Evolutionary conservation across 2,888 invertebrate genomes (phyloP).

Genomic region (Cybosia mesomella): DNA sequence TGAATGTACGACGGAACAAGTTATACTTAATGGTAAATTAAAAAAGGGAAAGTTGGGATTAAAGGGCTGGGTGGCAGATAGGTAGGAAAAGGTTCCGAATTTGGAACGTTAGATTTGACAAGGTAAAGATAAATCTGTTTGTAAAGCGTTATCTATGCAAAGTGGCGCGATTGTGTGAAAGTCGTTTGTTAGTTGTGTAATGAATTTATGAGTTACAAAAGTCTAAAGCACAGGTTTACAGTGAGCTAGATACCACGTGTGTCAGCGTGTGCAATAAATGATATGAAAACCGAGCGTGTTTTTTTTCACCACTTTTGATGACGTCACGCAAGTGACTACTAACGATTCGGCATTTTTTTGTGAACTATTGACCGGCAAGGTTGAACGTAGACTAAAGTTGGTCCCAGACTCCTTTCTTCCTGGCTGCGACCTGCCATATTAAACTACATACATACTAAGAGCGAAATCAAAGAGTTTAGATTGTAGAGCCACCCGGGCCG

Average conservation of each 20-base stretch:
- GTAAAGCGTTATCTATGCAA: constrained; percentile 25
- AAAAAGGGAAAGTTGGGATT: constrained; percentile 42
- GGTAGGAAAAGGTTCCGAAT: constrained; percentile 27
- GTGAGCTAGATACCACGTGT: background rate
- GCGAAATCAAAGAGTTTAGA: no score
- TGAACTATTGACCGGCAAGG: background rate
- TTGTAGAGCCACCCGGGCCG: no score
- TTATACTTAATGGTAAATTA: constrained; percentile 11
- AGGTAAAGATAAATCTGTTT: constrained; percentile 9
- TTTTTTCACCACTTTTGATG: background rate
- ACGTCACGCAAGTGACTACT: background rate
- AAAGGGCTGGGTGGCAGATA: constrained; percentile 17
- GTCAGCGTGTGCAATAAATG: background rate
- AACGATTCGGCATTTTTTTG: background rate
- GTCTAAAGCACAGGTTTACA: background rate
- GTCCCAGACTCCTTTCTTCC: no score
- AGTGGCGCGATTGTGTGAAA: constrained; percentile 18
- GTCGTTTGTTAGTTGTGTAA: constrained; percentile 4
- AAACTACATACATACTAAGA: no score
- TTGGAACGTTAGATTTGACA: constrained; percentile 22
- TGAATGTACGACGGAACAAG: constrained; percentile 24
- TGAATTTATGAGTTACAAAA: constrained; percentile 1
- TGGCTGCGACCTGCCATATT: no score
- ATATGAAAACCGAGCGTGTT: background rate
- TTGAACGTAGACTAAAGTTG: background rate